Evolutionary conservation across 2,797 vertebrate species (phyloP).

Genomic region (Hemitrygon akajei): DNA sequence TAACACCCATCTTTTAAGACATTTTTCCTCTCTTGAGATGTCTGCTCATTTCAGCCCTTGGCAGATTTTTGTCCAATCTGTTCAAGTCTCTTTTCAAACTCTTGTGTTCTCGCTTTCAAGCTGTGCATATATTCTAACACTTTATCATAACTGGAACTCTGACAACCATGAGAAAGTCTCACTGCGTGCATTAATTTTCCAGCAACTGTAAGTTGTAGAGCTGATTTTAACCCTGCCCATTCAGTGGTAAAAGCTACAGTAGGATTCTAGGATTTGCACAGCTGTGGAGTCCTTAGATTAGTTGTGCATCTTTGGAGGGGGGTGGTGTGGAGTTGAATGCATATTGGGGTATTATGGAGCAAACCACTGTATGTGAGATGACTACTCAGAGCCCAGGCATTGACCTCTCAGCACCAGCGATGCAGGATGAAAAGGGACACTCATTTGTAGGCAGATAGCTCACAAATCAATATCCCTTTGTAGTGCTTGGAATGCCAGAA

Average conservation of each 20-base stretch:
- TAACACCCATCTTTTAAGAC: neutral
- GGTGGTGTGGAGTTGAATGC: neutral
- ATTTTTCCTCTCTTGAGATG: neutral
- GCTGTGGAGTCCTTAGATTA: neutral
- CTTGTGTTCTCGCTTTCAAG: neutral
- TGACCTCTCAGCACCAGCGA: no score
- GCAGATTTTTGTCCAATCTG: conserved; percentile 24
- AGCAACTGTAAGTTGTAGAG: neutral
- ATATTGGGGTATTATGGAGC: neutral
- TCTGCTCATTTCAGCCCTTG: conserved; percentile 6
- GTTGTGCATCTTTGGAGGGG: neutral
- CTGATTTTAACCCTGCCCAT: neutral
- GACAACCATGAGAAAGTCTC: conserved; percentile 24
- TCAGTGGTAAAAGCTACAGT: neutral
- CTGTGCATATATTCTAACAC: conserved; percentile 19
- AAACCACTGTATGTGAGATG: neutral
- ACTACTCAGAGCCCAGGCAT: neutral
- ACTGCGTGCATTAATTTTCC: conserved; percentile 7
- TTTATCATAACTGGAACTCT: conserved; percentile 17
- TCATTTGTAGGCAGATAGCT: neutral
- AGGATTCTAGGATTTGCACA: neutral
- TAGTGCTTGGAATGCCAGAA: neutral
- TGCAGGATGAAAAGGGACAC: neutral
- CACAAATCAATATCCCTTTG: neutral
- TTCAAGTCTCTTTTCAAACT: neutral